phyloP scores from a whole-genome alignment of 1,140 invertebrate species.

The Globodera rostochiensis region DNA sequence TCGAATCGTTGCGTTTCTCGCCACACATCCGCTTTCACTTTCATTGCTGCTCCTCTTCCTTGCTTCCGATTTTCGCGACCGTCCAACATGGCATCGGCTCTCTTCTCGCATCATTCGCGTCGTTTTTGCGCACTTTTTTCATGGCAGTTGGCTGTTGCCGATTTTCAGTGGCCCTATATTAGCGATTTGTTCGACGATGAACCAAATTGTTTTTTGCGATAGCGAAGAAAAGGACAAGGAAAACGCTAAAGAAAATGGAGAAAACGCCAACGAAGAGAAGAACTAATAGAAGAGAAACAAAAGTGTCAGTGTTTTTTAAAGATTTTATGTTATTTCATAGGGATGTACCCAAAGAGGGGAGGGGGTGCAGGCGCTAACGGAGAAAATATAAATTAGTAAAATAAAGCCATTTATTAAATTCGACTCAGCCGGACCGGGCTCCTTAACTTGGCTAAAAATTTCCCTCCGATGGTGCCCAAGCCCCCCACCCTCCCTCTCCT shows the following conservation, averaged over 20 bases:
- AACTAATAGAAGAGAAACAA: not conserved
- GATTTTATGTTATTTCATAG: too few species aligned
- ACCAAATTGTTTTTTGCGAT: constrained; percentile 13
- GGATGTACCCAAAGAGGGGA: too few species aligned
- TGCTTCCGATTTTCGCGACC: not conserved
- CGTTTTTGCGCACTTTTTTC: not conserved
- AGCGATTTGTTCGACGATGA: constrained; percentile 4
- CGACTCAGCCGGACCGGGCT: too few species aligned
- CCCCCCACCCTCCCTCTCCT: too few species aligned
- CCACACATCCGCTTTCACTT: not conserved
- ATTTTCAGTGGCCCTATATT: constrained; percentile 5
- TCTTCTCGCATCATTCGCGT: constrained; percentile 4
- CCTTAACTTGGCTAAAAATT: too few species aligned
- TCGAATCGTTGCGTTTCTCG: not conserved
- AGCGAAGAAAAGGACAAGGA: constrained; percentile 4
- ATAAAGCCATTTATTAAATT: too few species aligned
- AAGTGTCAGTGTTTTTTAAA: too few species aligned
- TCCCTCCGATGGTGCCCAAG: too few species aligned
- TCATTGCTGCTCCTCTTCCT: not conserved
- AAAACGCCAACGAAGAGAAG: not conserved
- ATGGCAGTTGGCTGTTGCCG: constrained; percentile 6
- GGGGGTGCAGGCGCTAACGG: too few species aligned
- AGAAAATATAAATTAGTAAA: too few species aligned
- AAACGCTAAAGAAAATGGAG: not conserved
- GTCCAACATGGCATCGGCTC: not conserved